A percentile compares a stretch with the other conserved stretches of the same genome.
These are phyloP conservation scores for Lycia hirtaria DNA, from an alignment of 2,888 invertebrate genomes.

Conservation along the genomic window DNA sequence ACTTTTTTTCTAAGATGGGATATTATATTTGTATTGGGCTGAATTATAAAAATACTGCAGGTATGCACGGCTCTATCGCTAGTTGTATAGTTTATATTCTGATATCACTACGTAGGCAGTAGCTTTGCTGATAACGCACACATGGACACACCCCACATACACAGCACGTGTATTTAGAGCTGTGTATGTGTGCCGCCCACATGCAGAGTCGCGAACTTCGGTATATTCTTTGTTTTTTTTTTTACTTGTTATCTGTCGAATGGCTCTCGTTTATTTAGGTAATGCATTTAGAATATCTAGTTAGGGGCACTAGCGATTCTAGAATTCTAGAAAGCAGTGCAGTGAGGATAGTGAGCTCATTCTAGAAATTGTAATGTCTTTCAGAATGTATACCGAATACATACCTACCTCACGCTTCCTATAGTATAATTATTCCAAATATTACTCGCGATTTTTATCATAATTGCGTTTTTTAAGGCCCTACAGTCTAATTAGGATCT, in stretches of 20 bases:
- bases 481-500: no score
- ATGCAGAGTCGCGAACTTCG: constrained; percentile 53
- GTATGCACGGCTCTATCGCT: constrained; percentile 67
- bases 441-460: no score
- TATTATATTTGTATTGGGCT: constrained; percentile 30
- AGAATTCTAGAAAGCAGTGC: no score
- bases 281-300: constrained; percentile 45
- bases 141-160: constrained; percentile 28
- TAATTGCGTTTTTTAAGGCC: no score
- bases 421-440: no score
- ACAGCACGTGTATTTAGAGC: constrained; percentile 29
- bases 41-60: constrained; percentile 57
- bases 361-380: no score
- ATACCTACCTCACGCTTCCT: no score
- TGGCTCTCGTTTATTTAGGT: constrained; percentile 63
- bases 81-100: constrained; percentile 67
- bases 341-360: no score
- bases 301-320: no score
- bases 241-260: constrained; percentile 66
- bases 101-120: constrained; percentile 68
- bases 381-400: no score
- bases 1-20: no score
- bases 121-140: constrained; percentile 57
- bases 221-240: constrained; percentile 77
- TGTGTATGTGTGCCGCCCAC: constrained; percentile 40